Conservation (phyloP, 2,113 vertebrate genomes). For the Sterrhoptilus dennistouni region DNA sequence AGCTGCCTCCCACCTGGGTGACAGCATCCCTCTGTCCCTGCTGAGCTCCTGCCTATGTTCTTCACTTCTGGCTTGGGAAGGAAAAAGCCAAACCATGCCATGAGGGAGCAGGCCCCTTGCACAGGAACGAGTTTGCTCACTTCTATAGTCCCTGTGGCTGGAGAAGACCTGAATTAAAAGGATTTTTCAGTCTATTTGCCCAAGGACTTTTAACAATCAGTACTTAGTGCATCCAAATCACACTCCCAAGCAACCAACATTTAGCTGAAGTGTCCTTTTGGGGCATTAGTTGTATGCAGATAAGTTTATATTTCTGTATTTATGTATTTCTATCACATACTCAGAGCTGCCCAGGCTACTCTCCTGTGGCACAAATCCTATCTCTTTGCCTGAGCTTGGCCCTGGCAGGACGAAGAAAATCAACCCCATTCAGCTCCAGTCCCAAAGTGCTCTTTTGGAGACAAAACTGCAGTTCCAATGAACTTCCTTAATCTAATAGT, state of each 20-base stretch:
- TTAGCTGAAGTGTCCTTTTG: not conserved
- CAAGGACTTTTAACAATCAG: not conserved
- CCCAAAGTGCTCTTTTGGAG: not conserved
- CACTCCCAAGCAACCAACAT: accelerated
- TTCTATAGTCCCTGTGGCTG: not conserved
- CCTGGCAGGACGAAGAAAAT: not conserved
- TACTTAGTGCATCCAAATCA: not conserved
- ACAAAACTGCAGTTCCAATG: not conserved
- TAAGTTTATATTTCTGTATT: not conserved
- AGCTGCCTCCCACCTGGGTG: not conserved
- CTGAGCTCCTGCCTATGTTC: not conserved
- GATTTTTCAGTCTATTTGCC: not conserved
- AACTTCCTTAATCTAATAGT: not conserved
- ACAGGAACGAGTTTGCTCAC: not conserved
- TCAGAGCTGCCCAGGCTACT: not conserved
- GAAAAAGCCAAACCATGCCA: not conserved
- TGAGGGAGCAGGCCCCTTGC: not conserved
- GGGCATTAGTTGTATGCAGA: not conserved
- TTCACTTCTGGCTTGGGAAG: not conserved
- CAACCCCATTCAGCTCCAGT: not conserved
- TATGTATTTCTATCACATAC: not conserved
- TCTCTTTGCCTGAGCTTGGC: not conserved
- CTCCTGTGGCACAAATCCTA: not conserved
- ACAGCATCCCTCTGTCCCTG: not conserved
- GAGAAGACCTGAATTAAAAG: not conserved